Evolutionary conservation across 2,113 vertebrate genomes (phyloP), one percentile per base, ranked within the genome.

Genomic region (Callorhinus ursinus): DNA sequence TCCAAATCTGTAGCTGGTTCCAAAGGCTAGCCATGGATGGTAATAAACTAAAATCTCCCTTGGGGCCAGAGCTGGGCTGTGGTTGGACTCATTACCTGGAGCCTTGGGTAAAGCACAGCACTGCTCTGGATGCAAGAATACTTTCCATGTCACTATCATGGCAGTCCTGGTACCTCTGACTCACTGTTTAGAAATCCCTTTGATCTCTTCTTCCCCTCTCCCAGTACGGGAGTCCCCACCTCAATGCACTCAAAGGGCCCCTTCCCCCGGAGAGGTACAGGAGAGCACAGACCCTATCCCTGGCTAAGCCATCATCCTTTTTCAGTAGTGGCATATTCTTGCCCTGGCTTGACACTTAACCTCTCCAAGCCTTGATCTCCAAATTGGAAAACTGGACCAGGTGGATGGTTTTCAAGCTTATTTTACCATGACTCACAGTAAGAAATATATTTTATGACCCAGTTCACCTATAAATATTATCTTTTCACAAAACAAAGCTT

Each of bases 401-500:
- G 33, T 28, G 9, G n/a, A 39, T 94, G 36, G 71, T 72, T 92
- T 97, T 85, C 63, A 57, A 96, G 76, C 13, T 51, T 83, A 49
- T 59, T 87, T 67, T 74, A 84, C 63, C 18, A 31, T 3, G 11
- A 76, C n/a, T 86, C 74, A 51, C 21, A 51, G n/a, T 67, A 79
- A 91, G 69, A 88, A 77, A 18, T 77, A 49, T 26, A 31, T 77
- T 77, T 77, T 49, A 77, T 9, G 42, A 77, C 42, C 67, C 31
- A 67, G 49, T 74, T 91, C 71, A 71, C 63, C 84, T 81, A 46
- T 71, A 92, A 86, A 93, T 74, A 95, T 65, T 59, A 77, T 86
- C 80, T 88, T 61, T 46, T 39, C 86, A 74, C 26, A 88, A 94
- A 98, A 95, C 76, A 94, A 92, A 95, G 26, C 33, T 94, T 77